Conservation (phyloP, 2,113 vertebrate species). For the Nycticebus coucang region DNA sequence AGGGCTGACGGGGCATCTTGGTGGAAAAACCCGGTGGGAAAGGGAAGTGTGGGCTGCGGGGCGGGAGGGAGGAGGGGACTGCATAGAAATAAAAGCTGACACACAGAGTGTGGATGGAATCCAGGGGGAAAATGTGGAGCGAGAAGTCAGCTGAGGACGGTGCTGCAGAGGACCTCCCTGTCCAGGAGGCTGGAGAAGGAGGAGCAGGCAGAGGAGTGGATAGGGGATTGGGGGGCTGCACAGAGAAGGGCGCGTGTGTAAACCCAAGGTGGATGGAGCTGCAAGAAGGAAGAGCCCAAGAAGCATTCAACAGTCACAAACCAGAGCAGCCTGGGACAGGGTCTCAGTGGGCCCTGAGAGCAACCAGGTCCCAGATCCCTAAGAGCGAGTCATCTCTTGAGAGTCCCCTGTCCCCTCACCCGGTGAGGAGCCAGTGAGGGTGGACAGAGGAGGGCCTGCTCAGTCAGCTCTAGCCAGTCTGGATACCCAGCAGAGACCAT, state of each 20-base stretch:
- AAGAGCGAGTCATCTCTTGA: background rate
- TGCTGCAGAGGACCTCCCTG: background rate
- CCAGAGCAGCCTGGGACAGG: background rate
- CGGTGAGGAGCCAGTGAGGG: rapidly evolving
- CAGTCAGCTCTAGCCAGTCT: rapidly evolving
- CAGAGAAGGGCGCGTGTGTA: background rate
- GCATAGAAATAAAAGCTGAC: background rate
- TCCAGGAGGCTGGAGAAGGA: background rate
- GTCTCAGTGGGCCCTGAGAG: rapidly evolving
- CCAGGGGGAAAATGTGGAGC: background rate
- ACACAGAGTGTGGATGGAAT: background rate
- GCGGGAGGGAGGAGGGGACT: background rate
- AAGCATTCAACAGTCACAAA: too few relatives aligned
- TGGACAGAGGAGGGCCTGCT: rapidly evolving
- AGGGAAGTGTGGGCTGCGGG: background rate
- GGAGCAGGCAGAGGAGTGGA: background rate
- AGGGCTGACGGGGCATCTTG: background rate
- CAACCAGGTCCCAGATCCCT: background rate
- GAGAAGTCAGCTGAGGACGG: background rate
- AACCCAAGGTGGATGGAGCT: background rate
- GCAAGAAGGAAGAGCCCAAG: background rate
- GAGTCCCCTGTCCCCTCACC: too few relatives aligned
- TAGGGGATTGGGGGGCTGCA: too few relatives aligned
- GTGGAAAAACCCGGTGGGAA: background rate
- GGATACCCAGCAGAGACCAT: rapidly evolving